These are phyloP conservation scores for Paratrypauchen microcephalus DNA, from an alignment of 2,797 vertebrate genomes.

Conservation along the genomic window DNA sequence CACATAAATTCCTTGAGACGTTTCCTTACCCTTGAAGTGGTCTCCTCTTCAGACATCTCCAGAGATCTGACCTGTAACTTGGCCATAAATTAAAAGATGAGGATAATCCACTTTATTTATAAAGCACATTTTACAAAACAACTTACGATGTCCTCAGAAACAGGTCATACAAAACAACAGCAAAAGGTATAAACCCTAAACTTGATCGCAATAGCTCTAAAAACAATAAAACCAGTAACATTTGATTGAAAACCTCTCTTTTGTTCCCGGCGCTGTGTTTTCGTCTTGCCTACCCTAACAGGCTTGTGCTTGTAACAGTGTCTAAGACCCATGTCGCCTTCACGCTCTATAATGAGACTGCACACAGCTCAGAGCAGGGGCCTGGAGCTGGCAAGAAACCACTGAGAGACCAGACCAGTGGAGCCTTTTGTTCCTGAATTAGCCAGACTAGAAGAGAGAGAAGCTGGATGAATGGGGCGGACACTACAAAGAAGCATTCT, in stretches of 20 bases:
- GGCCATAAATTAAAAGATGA: too few species aligned
- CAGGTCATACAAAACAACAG: too few species aligned
- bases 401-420: slow-evolving; percentile 73
- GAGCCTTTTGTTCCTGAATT: slow-evolving; percentile 75
- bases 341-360: slow-evolving; percentile 73
- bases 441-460: slow-evolving; percentile 70
- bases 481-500: slow-evolving; percentile 43
- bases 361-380: slow-evolving; percentile 56
- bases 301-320: slow-evolving; percentile 73
- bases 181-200: too few species aligned
- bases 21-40: too few species aligned
- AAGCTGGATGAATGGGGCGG: slow-evolving; percentile 60
- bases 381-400: slow-evolving; percentile 51
- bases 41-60: too few species aligned
- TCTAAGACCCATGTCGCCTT: slow-evolving; percentile 72
- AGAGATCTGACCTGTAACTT: too few species aligned
- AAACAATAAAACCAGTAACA: not conserved
- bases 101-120: too few species aligned
- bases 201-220: too few species aligned
- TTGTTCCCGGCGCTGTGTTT: slow-evolving; percentile 43
- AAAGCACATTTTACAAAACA: too few species aligned
- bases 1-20: too few species aligned
- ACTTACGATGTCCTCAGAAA: too few species aligned
- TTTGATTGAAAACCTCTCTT: slow-evolving; percentile 6
- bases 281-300: slow-evolving; percentile 60